Conservation (phyloP, 2,797 vertebrate genomes). For the Ceryle rudis region DNA sequence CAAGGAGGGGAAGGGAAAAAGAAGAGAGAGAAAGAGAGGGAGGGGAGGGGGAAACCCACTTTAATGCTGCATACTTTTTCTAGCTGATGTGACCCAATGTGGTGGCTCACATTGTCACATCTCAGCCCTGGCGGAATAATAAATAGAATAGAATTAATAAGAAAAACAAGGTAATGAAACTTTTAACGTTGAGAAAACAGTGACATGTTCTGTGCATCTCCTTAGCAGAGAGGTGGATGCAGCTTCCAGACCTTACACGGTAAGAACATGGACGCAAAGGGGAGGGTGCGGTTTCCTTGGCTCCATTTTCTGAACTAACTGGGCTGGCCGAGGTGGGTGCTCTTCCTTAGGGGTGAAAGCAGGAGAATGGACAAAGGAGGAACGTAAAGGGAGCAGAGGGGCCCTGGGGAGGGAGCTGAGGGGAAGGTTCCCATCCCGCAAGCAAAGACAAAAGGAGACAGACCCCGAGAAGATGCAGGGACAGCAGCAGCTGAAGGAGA, state of each 20-base stretch:
- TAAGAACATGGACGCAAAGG: conserved; percentile 70
- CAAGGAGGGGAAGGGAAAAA: conserved; percentile 75
- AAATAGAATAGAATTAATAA: conserved; percentile 83
- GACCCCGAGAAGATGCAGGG: not conserved
- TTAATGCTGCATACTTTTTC: conserved; percentile 89
- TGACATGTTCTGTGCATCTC: conserved; percentile 80
- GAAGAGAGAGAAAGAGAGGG: conserved; percentile 80
- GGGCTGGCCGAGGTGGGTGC: not conserved
- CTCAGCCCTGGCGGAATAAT: conserved; percentile 88
- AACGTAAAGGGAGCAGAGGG: accelerated
- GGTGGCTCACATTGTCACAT: conserved; percentile 92
- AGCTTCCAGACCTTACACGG: conserved; percentile 77
- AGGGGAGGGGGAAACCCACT: conserved; percentile 86
- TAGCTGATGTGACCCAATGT: conserved; percentile 93
- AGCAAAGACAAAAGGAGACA: not conserved
- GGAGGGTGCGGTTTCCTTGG: conserved; percentile 72
- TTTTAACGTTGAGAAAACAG: conserved; percentile 75
- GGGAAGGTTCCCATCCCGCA: not conserved
- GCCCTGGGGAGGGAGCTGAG: not conserved
- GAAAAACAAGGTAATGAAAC: conserved; percentile 81
- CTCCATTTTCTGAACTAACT: conserved; percentile 78
- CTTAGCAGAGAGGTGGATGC: conserved; percentile 77
- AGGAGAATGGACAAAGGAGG: not conserved
- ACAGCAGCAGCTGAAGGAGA: not conserved
- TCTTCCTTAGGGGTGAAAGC: not conserved